Evolutionary conservation across 1,140 invertebrate species (phyloP).

Genomic region (Scaptodrosophila lebanonensis): DNA sequence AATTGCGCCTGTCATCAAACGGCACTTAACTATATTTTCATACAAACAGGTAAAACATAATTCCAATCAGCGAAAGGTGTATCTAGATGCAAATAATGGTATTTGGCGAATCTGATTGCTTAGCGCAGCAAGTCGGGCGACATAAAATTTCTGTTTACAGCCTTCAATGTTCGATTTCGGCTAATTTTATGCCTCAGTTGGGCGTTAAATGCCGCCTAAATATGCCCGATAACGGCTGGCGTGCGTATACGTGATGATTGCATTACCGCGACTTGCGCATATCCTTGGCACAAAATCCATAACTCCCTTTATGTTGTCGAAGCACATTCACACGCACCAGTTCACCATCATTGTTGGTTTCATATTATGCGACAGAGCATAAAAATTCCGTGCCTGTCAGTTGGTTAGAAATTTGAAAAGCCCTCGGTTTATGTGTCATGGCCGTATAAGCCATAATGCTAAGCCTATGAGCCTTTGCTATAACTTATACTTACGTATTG

Average conservation of each 20-base stretch:
- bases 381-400: slow-evolving; percentile 20
- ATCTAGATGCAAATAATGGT: no score
- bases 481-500: slow-evolving; percentile 67
- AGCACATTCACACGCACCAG: slow-evolving; percentile 5
- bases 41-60: no score
- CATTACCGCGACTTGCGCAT: slow-evolving; percentile 30
- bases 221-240: slow-evolving; percentile 49
- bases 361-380: slow-evolving; percentile 20
- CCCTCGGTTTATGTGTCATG: slow-evolving; percentile 41
- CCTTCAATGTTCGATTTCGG: slow-evolving; percentile 17
- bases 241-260: slow-evolving; percentile 64
- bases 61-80: no score
- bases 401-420: slow-evolving; percentile 40
- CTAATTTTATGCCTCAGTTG: slow-evolving; percentile 21
- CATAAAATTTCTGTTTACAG: no score
- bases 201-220: background rate
- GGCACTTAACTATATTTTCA: no score
- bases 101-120: no score
- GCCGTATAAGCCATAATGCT: slow-evolving; percentile 22
- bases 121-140: no score
- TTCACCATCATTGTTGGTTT: slow-evolving; percentile 30
- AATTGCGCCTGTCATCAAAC: no score
- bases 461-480: slow-evolving; percentile 64
- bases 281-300: slow-evolving; percentile 53
- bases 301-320: background rate